Conservation (phyloP, 2,888 invertebrate species). For the Caenorhabditis sp. region DNA sequence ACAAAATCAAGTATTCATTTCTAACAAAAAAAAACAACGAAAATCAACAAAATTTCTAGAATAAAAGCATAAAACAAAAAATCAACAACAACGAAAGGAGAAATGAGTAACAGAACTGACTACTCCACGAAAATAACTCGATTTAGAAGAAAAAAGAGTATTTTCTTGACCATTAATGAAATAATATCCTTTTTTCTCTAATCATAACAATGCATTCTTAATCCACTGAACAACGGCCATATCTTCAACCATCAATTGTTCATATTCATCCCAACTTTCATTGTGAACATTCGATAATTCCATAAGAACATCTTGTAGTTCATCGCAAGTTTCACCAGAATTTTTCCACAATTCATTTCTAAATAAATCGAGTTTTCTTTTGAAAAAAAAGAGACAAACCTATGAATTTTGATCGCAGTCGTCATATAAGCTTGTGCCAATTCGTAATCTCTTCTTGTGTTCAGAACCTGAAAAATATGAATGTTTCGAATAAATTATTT, state of each 20-base stretch:
- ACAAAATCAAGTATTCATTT: no score
- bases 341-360: constrained; percentile 14
- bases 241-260: constrained; percentile 44
- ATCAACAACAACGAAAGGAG: no score
- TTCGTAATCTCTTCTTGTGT: constrained; percentile 85
- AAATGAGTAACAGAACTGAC: no score
- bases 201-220: constrained; percentile 54
- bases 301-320: constrained; percentile 20
- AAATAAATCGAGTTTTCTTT: not conserved
- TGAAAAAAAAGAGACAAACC: constrained; percentile 12
- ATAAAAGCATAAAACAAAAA: no score
- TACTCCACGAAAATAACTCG: no score
- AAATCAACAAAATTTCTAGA: no score
- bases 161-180: no score
- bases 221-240: constrained; percentile 57
- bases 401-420: constrained; percentile 81
- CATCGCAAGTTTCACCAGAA: not conserved
- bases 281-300: constrained; percentile 18
- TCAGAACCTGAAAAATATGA: constrained; percentile 76
- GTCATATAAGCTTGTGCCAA: constrained; percentile 87
- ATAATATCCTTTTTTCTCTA: no score
- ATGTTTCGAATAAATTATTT: not conserved
- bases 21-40: no score
- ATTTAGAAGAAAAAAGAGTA: no score
- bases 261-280: constrained; percentile 34